Conservation (phyloP, 2,797 vertebrate genomes). For the Melanotaenia maccullochi region DNA sequence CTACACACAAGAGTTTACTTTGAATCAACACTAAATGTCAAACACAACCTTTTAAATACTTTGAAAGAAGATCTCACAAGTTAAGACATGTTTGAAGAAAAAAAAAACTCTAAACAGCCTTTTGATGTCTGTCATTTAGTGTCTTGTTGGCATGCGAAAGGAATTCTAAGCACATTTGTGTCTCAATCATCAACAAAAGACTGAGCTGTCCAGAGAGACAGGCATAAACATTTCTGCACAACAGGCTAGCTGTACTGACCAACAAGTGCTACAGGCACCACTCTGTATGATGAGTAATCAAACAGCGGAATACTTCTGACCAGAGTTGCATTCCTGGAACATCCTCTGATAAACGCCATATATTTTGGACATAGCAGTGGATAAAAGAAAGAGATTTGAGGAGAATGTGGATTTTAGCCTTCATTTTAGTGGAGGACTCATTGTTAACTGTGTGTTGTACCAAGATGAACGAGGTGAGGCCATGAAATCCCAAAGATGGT, state of each 20-base stretch:
- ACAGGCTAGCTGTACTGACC: constrained; percentile 71
- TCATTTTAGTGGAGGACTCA: constrained; percentile 50
- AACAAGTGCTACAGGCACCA: constrained; percentile 64
- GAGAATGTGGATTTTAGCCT: constrained; percentile 66
- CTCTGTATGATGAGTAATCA: constrained; percentile 60
- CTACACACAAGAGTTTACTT: constrained; percentile 72
- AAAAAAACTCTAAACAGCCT: constrained; percentile 57
- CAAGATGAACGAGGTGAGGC: constrained; percentile 52
- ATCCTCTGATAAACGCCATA: constrained; percentile 52
- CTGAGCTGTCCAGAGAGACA: constrained; percentile 75
- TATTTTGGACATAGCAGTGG: constrained; percentile 43
- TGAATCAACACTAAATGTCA: constrained; percentile 62
- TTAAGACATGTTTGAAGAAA: constrained; percentile 56
- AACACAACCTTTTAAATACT: constrained; percentile 69
- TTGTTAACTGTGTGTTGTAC: constrained; percentile 58
- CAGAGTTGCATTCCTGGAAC: constrained; percentile 59
- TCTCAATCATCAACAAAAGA: constrained; percentile 79
- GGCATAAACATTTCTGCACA: constrained; percentile 72
- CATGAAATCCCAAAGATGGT: constrained; percentile 76
- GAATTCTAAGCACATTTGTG: constrained; percentile 86
- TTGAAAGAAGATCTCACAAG: constrained; percentile 58
- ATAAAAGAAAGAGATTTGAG: constrained; percentile 37
- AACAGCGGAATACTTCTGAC: constrained; percentile 53
- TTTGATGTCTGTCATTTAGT: constrained; percentile 73
- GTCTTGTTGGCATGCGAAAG: constrained; percentile 86